phyloP scores from a whole-genome alignment of 2,797 vertebrate species.

The Diglossa cyanea region DNA sequence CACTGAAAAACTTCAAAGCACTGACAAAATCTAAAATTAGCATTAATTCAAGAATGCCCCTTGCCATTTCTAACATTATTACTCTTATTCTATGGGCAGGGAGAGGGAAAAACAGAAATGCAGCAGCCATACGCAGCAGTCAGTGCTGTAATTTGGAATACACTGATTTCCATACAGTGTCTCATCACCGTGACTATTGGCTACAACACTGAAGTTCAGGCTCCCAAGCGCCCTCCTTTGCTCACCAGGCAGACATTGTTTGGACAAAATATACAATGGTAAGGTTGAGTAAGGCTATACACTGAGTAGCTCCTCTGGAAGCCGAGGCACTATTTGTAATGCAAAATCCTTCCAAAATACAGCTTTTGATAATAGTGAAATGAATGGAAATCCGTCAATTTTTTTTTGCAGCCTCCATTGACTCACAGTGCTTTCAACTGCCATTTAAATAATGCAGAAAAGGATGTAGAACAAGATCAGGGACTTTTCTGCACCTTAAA shows the following conservation, averaged over 20 bases:
- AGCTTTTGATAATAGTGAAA: not conserved
- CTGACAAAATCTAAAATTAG: not conserved
- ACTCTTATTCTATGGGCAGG: not conserved
- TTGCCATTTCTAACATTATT: not conserved
- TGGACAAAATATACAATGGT: not conserved
- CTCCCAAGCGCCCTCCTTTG: not conserved
- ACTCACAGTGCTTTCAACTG: not conserved
- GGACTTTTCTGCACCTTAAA: not conserved
- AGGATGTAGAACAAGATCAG: not conserved
- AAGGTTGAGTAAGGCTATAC: not conserved
- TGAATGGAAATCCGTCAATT: not conserved
- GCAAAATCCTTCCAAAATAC: not conserved
- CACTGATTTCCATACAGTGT: not conserved
- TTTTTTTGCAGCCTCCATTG: not conserved
- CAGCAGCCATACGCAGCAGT: not conserved
- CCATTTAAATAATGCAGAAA: slow-evolving; percentile 33
- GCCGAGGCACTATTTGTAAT: not conserved
- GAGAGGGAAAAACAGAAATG: not conserved
- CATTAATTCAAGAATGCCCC: not conserved
- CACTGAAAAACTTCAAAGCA: not conserved
- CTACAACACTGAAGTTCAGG: not conserved
- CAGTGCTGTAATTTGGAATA: not conserved
- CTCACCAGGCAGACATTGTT: not conserved
- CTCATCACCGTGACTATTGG: not conserved
- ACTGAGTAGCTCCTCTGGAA: not conserved